Evolutionary conservation across 2,113 vertebrate genomes (phyloP).

Genomic region (Phrynosoma platyrhinos): DNA sequence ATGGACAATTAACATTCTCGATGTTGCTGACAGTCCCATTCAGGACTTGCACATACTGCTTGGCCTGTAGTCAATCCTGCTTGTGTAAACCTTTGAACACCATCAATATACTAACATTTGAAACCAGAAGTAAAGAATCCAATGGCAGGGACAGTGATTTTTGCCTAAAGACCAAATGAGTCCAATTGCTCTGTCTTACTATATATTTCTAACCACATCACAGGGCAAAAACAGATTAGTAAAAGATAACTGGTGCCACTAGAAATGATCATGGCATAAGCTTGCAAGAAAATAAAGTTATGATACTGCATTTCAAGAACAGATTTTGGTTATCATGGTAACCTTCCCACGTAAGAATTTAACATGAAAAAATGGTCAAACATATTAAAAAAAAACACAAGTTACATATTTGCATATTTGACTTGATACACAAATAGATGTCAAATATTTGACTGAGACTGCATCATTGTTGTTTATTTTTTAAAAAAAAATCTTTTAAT

Average conservation of each 20-base stretch:
- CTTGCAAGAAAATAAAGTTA: slow-evolving; percentile 8
- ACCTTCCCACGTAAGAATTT: slow-evolving; percentile 36
- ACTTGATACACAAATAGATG: slow-evolving; percentile 18
- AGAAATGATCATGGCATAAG: slow-evolving; percentile 5
- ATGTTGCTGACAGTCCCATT: background rate
- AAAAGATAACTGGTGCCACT: background rate
- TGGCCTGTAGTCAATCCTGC: slow-evolving; percentile 28
- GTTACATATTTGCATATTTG: background rate
- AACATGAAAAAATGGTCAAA: background rate
- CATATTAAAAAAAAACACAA: background rate
- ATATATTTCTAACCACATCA: background rate
- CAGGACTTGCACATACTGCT: slow-evolving; percentile 30
- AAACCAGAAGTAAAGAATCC: background rate
- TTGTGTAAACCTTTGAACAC: background rate
- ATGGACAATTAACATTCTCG: slow-evolving; percentile 12
- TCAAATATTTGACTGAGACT: slow-evolving; percentile 20
- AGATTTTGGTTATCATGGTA: background rate
- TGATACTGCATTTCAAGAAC: slow-evolving; percentile 22
- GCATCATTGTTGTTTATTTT: slow-evolving; percentile 7
- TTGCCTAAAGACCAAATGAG: rapidly evolving
- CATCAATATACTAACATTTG: background rate
- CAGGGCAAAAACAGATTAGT: slow-evolving; percentile 15
- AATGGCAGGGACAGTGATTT: slow-evolving; percentile 12
- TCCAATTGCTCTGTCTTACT: background rate
- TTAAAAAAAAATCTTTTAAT: background rate